Evolutionary conservation across 1,140 invertebrate genomes (phyloP), one percentile per base, ranked within the genome.

Genomic region (Panagrolaimus sp.): DNA sequence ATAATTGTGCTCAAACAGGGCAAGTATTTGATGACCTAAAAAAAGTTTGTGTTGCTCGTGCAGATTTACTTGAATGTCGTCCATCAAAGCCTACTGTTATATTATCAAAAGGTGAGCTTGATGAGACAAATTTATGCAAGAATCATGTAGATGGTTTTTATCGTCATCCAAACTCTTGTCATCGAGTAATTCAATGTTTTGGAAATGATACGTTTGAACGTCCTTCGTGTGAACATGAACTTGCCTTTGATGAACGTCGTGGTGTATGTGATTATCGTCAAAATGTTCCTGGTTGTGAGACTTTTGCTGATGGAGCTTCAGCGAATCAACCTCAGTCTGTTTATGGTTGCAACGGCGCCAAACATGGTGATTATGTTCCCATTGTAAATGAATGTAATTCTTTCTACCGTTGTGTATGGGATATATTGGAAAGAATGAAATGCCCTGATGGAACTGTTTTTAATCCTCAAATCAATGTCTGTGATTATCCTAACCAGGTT

Each of bases 401-500:
- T 9, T 70, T 31, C 51, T 70, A 20, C 27, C 69, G 69, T 11
- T 70, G 69, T 48, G 69, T 70, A 25, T 70, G 65, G 69, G 68
- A 45, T 43, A 31, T 23, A 1, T 43, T 62, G 0, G 68, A 72
- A 27, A 9, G 9, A 23, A 70, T 71, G 69, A 57, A 53, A 25
- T 70, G 69, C 38, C 69, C 69, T 9, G n/a, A 20, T 2, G 67
- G 67, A 42, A 70, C 69, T 43, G 69, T 70, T 11, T 70, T 70
- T 31, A 70, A 70, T 25, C 44, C 69, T 11, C 44, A 51, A 13
- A 43, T 70, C 14, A 47, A 46, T 27, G 69, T 70, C 27, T 70
- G 69, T 31, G 69, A 70, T 42, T 70, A 47, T 31, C 44, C 69
- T 25, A 42, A 70, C 48, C 63, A 70, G 20, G 68, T 70, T 46